A percentile compares a stretch with the other conserved stretches of the same genome.
phyloP scores from a whole-genome alignment of 2,113 vertebrate genomes.

The Sinocyclocheilus rhinocerous region DNA sequence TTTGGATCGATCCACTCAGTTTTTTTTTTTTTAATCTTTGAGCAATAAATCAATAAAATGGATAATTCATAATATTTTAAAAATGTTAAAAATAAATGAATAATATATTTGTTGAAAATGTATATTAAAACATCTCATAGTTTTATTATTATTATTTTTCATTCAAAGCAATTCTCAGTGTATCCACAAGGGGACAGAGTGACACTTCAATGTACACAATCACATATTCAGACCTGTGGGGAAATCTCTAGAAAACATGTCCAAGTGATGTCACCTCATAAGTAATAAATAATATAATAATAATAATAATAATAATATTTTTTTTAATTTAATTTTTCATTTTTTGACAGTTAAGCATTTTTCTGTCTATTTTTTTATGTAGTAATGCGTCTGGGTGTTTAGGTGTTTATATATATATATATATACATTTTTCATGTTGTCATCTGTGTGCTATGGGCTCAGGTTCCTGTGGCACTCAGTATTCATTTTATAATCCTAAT shows the following conservation, averaged over 20 bases:
- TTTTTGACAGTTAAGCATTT: no score
- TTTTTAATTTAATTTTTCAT: no score
- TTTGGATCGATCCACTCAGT: background rate
- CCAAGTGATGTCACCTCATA: background rate
- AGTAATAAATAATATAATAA: background rate
- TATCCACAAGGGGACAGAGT: conserved; percentile 37
- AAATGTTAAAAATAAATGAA: no score
- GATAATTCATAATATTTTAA: no score
- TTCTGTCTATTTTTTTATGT: no score
- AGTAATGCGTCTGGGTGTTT: no score
- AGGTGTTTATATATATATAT: no score
- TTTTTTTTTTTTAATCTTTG: background rate
- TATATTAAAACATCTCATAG: background rate
- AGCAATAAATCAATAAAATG: no score
- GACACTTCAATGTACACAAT: background rate
- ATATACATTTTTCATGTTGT: conserved; percentile 19
- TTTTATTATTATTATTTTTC: background rate
- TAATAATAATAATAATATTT: no score
- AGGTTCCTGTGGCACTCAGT: background rate
- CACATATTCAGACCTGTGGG: background rate
- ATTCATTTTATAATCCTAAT: background rate
- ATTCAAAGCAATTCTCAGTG: background rate
- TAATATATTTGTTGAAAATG: no score
- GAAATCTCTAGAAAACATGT: background rate
- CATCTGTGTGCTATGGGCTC: background rate